Base-by-base conservation (phyloP, 2,888 invertebrate genomes). In the Ochlodes sylvanus region DNA sequence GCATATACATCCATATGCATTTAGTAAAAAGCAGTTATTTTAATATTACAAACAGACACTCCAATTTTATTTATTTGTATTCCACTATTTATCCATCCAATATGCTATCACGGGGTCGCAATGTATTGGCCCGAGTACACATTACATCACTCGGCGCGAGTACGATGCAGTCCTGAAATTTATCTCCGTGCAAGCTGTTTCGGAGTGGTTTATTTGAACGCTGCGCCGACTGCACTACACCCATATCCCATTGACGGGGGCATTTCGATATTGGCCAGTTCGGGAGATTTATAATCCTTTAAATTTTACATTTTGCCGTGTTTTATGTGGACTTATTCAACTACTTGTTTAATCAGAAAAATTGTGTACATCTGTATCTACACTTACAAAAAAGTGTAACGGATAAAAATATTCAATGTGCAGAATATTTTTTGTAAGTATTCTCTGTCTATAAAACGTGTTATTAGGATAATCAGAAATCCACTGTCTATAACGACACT, bases 91-190 rank as follows among this genome's bases (percentile, higher is more conserved):
- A n/a, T 54, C 32, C n/a, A 32, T 32, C 32, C 32, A 27, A 14
- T 12, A 52, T 17, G 32, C 6, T n/a, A 32, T 32, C 14, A 2
- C 54, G 32, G 69, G 69, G 62, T 70, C 64, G 70, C 72, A 71
- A 71, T 70, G 69, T 70, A 73, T 73, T 70, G 72, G 70, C 71
- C 70, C 69, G 38, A 27, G 70, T 67, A 67, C 65, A 70, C 70
- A 71, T 72, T 72, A 72, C 70, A 71, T 71, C 71, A 72, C 71
- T 68, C 68, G 63, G 63, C 65, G 68, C 62, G 67, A 62, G 61
- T 70, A 42, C 68, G 44, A 38, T 63, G 50, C 62, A 63, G 62
- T 50, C 27, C 61, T 34, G 34, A 50, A 61, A 61, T 61, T 61
- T 61, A 61, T 61, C 32, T 61, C 32, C 27, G 17, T 61, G 61